Percentiles rank a stretch among this genome's conserved stretches.
Evolutionary conservation across 2,888 invertebrate genomes (phyloP).

Genomic region (Trichogramma dendrolimi): DNA sequence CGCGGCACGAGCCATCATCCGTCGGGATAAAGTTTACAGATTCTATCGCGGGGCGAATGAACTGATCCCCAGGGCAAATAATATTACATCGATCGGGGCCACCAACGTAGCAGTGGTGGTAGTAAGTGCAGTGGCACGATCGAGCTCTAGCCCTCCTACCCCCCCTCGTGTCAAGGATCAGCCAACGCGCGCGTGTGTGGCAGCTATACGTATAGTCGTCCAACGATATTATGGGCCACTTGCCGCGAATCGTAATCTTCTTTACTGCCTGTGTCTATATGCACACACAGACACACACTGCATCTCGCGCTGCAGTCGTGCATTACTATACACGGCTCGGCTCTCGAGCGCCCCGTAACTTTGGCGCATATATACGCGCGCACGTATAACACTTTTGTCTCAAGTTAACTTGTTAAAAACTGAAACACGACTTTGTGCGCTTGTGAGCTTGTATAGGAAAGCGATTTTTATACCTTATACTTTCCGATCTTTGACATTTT

Average conservation of each 20-base stretch:
- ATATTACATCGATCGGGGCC: no score
- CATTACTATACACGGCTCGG: neutral
- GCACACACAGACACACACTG: no score
- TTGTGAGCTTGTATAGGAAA: slow-evolving; percentile 6
- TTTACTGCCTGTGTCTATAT: slow-evolving; percentile 1
- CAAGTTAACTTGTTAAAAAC: slow-evolving; percentile 27
- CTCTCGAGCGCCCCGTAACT: neutral
- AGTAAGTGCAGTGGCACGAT: no score
- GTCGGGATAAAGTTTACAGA: no score
- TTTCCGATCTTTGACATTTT: no score
- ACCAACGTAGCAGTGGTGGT: no score
- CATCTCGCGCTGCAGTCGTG: no score
- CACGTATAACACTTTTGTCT: slow-evolving; percentile 7
- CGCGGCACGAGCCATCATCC: no score
- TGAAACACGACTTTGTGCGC: slow-evolving; percentile 10
- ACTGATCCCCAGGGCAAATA: no score
- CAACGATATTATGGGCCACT: slow-evolving; percentile 3
- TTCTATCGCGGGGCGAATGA: no score
- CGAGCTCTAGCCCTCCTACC: no score
- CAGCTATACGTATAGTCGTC: slow-evolving; percentile 2
- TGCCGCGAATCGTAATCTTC: slow-evolving; percentile 16
- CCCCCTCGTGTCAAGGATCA: no score
- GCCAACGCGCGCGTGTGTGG: slow-evolving; percentile 8
- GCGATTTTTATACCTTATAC: slow-evolving; percentile 8
- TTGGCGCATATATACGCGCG: slow-evolving; percentile 10